phyloP scores from a whole-genome alignment of 2,113 vertebrate genomes.

The Anguilla rostrata region DNA sequence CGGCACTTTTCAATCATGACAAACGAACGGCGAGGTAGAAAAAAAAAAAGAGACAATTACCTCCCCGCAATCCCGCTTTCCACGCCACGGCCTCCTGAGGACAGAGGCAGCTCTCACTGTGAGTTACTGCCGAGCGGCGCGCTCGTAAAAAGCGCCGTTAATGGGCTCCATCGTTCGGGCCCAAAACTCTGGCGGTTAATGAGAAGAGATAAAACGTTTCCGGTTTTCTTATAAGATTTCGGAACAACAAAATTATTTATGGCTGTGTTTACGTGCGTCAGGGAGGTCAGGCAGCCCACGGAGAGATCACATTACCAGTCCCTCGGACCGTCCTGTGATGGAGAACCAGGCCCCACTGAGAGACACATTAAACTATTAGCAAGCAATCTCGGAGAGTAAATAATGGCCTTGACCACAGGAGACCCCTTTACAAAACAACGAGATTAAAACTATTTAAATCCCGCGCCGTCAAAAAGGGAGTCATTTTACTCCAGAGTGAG shows the following conservation, averaged over 20 bases:
- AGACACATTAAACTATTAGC: neutral
- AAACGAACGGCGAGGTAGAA: neutral
- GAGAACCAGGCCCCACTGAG: too few species aligned
- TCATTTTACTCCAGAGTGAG: neutral
- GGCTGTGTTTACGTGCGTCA: too few species aligned
- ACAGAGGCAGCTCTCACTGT: neutral
- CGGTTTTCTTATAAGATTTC: neutral
- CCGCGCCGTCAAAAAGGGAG: too few species aligned
- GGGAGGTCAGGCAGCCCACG: neutral
- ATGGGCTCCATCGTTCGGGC: neutral
- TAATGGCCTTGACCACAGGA: neutral
- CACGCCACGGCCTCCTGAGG: neutral
- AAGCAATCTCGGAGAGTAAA: neutral
- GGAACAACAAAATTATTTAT: too few species aligned
- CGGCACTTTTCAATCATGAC: neutral
- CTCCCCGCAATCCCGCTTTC: neutral
- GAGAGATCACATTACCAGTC: neutral
- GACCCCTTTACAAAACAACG: neutral
- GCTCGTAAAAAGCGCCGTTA: neutral
- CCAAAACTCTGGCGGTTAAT: neutral
- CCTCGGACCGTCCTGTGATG: too few species aligned
- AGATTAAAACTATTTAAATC: neutral
- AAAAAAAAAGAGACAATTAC: neutral
- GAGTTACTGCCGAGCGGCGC: neutral
- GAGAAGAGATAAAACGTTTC: neutral